A percentile compares a stretch with the other conserved stretches of the same genome.
Conservation (phyloP, 2,888 invertebrate species). For the Vanessa cardui region DNA sequence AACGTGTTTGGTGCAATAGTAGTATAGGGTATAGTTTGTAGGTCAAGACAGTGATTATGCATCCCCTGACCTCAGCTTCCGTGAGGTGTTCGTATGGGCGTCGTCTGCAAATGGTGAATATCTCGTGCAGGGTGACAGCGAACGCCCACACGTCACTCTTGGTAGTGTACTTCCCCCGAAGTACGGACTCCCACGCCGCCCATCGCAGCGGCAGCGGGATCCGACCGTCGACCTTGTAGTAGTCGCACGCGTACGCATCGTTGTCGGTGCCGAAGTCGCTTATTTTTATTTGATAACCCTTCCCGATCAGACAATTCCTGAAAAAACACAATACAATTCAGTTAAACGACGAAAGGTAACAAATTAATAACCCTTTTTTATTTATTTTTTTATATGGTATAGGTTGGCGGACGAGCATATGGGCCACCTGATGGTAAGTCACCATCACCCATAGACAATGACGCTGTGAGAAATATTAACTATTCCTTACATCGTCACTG, state of each 20-base stretch:
- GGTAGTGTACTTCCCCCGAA: conserved; percentile 91
- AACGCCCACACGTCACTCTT: conserved; percentile 96
- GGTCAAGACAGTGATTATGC: not conserved
- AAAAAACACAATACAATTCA: conserved; percentile 36
- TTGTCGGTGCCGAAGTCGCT: conserved; percentile 94
- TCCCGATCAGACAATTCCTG: conserved; percentile 93
- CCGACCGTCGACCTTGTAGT: conserved; percentile 90
- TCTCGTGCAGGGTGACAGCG: conserved; percentile 94
- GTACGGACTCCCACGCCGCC: conserved; percentile 95
- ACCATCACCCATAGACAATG: too few species aligned
- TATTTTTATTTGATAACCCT: conserved; percentile 91
- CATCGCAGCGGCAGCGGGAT: conserved; percentile 92
- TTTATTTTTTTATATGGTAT: too few species aligned
- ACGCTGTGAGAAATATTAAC: too few species aligned
- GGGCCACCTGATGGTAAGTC: too few species aligned
- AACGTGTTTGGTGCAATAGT: too few species aligned
- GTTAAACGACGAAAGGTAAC: too few species aligned
- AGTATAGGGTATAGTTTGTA: too few species aligned
- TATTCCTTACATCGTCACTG: too few species aligned
- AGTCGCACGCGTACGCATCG: conserved; percentile 90
- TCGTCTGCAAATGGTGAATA: conserved; percentile 89
- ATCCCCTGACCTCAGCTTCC: conserved; percentile 86
- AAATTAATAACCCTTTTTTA: too few species aligned
- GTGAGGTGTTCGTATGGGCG: conserved; percentile 89
- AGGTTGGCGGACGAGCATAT: too few species aligned